Base-by-base conservation (phyloP, 2,888 invertebrate genomes). In the Philereme transversata region DNA sequence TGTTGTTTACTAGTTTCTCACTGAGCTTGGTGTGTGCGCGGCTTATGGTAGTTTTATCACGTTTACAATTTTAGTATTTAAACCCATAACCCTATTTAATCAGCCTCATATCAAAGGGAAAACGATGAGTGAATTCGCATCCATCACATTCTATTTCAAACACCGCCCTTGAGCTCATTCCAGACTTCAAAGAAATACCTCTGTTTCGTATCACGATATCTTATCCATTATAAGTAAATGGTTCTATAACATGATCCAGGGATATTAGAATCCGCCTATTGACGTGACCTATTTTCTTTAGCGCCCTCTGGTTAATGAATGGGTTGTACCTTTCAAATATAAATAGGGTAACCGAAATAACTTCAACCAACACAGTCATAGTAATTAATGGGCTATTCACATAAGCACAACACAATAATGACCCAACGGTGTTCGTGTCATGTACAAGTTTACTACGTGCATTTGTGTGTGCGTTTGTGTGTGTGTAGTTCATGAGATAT, bases 161-260 rank as follows among this genome's bases (percentile, higher is more conserved):
- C 50, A 46, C 61, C 67, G 78, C 70, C 78, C 80, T 83, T 82
- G 82, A 73, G 68, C 73, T 67, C 69, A 69, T 72, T 76, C 67
- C 64, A 62, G 59, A 51, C 73, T 68, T 70, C 69, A 64, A 53
- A 70, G 66, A 62, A 53, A 70, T 65, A 62, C 60, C 61, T 71
- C 68, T 77, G 77, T 68, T 65, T 67, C 55, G 57, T 70, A 70
- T 76, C 69, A 66, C 57, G 53, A 65, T 48, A 48, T 51, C 43
- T 60, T 63, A 54, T 54, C 64, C 59, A 64, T 64, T 64, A 68
- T 58, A 47, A 47, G 38, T 57, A 47, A 55, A 59, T 58, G 52
- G 48, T 51, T 51, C 62, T 57, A 67, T 52, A 22, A 60, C 73
- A 68, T 75, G 76, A 65, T 73, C 56, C 57, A 65, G 58, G 55